Evolutionary conservation across 2,113 vertebrate genomes (phyloP).

Genomic region (western clawed frog (Xenopus tropicalis)): UCB_Xtro_10.0 CM004452.2:21705501-21706000

Average conservation of each 20-base stretch:
- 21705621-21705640: conserved; percentile 87
- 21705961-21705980: conserved; percentile 61
- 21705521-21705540: too few relatives aligned
- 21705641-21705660: conserved; percentile 81
- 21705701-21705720: conserved; percentile 81
- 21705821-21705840: too few relatives aligned
- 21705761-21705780: conserved; percentile 68
- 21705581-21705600: too few relatives aligned
- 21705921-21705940: conserved; percentile 81
- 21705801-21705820: too few relatives aligned
- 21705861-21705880: background rate
- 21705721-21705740: conserved; percentile 71
- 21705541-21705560: too few relatives aligned
- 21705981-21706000: conserved; percentile 50
- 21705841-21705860: background rate
- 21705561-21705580: too few relatives aligned
- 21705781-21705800: conserved; percentile 71
- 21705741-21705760: conserved; percentile 70
- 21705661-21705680: conserved; percentile 75
- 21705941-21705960: conserved; percentile 67
- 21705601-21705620: too few relatives aligned
- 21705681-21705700: conserved; percentile 80
- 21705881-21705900: conserved; percentile 69
- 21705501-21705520: too few relatives aligned
- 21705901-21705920: conserved; percentile 87